These are phyloP conservation scores for Yoshiicerus persimilis DNA, from an alignment of 1,140 invertebrate genomes.

Conservation along the genomic window DNA sequence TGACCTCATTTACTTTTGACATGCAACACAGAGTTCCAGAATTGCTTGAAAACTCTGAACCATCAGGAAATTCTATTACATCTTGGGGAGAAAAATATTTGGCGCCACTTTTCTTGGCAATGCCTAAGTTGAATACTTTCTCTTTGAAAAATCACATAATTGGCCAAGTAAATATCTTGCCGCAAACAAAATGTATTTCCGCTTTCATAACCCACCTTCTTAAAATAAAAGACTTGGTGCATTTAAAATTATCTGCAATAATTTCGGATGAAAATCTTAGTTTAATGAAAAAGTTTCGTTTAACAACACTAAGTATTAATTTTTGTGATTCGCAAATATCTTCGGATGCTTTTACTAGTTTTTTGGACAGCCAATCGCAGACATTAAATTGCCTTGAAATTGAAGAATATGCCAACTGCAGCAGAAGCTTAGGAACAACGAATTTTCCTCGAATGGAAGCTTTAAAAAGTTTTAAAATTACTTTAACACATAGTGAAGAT, in stretches of 20 bases:
- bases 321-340: background rate
- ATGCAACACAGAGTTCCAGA: background rate
- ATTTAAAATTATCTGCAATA: background rate
- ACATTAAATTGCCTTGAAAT: background rate
- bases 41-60: background rate
- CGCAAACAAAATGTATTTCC: background rate
- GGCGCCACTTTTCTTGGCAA: background rate
- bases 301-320: background rate
- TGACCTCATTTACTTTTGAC: background rate
- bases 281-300: background rate
- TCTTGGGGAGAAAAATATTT: background rate
- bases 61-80: background rate
- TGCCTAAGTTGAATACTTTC: background rate
- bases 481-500: background rate
- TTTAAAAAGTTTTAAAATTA: background rate
- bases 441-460: background rate
- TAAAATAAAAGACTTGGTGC: background rate
- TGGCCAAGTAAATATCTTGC: background rate
- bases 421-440: background rate
- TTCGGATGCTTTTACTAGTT: background rate
- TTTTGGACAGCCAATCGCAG: background rate
- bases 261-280: background rate
- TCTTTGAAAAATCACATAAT: background rate
- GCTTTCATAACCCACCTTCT: background rate
- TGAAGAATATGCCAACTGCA: background rate